Evolutionary conservation across 2,797 vertebrate species (phyloP), one percentile per base, ranked within the genome.

Genomic region (Pangasius djambal): DNA sequence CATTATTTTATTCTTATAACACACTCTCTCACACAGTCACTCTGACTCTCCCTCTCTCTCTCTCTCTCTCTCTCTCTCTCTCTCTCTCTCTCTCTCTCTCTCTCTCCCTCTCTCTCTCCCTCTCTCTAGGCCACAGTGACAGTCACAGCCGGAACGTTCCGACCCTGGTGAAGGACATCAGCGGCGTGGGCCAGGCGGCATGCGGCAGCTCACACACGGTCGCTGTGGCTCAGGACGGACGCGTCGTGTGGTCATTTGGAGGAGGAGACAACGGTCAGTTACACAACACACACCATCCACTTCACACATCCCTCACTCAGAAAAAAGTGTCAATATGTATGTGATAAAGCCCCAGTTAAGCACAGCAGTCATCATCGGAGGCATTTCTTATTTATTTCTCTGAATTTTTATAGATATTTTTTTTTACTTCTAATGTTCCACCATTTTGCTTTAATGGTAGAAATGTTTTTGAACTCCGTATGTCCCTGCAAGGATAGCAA

Each of bases 201-300:
- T 97, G 97, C 83, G 97, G 97, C 1, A 97, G 97, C 94, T 97
- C 97, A 2, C 97, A 97, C 89, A 97, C 96, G 5, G 96, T 97
- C 0, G 96, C 96, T 0, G 93, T 97, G 92, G 96, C 97, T 7
- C 96, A 97, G 91, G 97, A 97, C 44, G 97, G 97, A 20, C 95
- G 96, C 50, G 96, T 96, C 0, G 96, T 97, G 20, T 97, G 96
- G 97, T 97, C 96, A 1, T 97, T 97, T 1, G 97, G 97, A 83
- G 97, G 97, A 72, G 97, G 97, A 18, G 97, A 97, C 93, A 97
- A 97, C 0, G 97, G 97, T 97, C 83, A 2, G 93, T 40, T n/a
- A 31, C 34, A 77, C 34, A n/a, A 74, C 52, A 86, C 34, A 65
- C 34, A 34, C 37, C 13, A 16, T 57, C 37, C 20, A 9, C 50